These are phyloP conservation scores for Apodemia mormo DNA, from an alignment of 2,888 invertebrate genomes.

Conservation along the genomic window DNA sequence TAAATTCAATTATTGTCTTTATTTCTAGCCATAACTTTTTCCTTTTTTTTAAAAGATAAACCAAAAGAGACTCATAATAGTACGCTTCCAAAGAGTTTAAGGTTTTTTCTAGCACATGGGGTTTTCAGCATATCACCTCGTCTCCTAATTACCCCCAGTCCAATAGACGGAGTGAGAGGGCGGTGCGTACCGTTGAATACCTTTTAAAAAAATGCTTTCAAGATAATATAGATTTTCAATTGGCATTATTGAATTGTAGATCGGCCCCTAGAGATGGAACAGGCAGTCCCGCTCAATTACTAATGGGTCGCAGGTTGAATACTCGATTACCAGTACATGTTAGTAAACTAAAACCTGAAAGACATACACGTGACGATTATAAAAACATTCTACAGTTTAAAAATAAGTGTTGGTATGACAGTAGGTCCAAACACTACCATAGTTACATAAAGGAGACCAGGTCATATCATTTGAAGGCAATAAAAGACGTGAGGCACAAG, in stretches of 20 bases:
- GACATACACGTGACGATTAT: constrained; percentile 16
- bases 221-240: constrained; percentile 26
- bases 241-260: constrained; percentile 32
- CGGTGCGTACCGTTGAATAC: too few relatives aligned
- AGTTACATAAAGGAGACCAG: constrained; percentile 20
- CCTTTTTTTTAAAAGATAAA: too few relatives aligned
- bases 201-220: too few relatives aligned
- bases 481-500: constrained; percentile 7
- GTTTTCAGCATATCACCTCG: constrained; percentile 25
- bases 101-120: constrained; percentile 24
- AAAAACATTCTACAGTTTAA: neutral
- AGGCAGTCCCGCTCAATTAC: constrained; percentile 28
- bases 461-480: constrained; percentile 20
- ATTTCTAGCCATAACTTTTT: too few relatives aligned
- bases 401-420: constrained; percentile 26
- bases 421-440: neutral
- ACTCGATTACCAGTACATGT: constrained; percentile 28
- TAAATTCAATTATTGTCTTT: too few relatives aligned
- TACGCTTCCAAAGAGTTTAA: constrained; percentile 29
- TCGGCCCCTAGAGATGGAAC: constrained; percentile 25
- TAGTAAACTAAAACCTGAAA: constrained; percentile 17
- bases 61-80: too few relatives aligned
- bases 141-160: constrained; percentile 27
- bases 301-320: constrained; percentile 34
- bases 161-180: too few relatives aligned